Evolutionary conservation across 2,888 invertebrate species (phyloP).

Genomic region (Axea sp.): DNA sequence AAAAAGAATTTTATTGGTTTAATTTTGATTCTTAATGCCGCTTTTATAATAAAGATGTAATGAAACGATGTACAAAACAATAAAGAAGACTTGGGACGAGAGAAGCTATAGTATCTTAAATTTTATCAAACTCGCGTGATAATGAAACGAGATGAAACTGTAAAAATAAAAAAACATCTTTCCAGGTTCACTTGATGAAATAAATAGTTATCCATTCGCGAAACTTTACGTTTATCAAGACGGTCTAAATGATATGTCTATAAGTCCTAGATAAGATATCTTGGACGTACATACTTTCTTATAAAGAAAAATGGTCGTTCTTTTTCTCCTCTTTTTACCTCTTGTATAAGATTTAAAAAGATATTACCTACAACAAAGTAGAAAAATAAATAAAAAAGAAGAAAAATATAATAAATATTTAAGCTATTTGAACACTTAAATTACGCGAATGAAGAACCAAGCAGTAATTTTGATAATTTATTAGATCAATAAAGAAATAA

Average conservation of each 20-base stretch:
- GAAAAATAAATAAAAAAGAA: no score
- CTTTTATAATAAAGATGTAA: constrained; percentile 27
- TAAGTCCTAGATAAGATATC: constrained; percentile 4
- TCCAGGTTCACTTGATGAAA: constrained; percentile 1
- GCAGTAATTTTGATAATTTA: no score
- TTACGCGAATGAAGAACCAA: no score
- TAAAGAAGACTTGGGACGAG: constrained; percentile 11
- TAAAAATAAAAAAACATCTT: constrained; percentile 2
- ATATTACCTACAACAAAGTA: constrained; percentile 28
- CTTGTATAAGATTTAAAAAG: constrained; percentile 26
- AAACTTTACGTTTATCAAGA: constrained; percentile 8
- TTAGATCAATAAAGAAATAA: no score
- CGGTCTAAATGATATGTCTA: constrained; percentile 8
- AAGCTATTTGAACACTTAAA: no score
- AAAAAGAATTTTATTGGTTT: constrained; percentile 6
- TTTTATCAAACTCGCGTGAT: constrained; percentile 32
- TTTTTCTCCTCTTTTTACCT: constrained; percentile 17
- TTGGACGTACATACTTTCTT: constrained; percentile 1
- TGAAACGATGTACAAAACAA: constrained; percentile 37
- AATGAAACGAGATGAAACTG: constrained; percentile 20
- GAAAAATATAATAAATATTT: no score
- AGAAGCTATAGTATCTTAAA: constrained; percentile 9
- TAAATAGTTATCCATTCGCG: constrained; percentile 9
- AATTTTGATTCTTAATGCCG: constrained; percentile 24
- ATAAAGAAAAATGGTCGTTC: constrained; percentile 23